Evolutionary conservation across 2,888 invertebrate species (phyloP), one percentile per base, ranked within the genome.

Genomic region (Onthophagus sagittarius): DNA sequence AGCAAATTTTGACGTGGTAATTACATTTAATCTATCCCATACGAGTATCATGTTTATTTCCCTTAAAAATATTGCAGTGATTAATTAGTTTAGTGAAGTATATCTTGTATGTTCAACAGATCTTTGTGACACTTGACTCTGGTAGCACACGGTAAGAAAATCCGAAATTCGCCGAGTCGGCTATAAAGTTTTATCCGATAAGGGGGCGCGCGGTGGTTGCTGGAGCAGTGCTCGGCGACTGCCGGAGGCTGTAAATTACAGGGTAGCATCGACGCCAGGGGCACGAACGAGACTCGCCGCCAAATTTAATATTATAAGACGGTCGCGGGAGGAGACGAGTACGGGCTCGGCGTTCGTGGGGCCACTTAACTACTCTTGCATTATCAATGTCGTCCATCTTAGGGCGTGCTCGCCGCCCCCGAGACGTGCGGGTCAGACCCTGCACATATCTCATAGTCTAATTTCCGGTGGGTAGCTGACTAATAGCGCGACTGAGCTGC

Each of bases 401-500:
- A 75, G 74, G 63, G 70, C 64, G 70, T 69, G 73, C 33, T 15
- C 73, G 76, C 71, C 72, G 74, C 74, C 76, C 75, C 77, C 78
- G 78, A 79, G 78, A 78, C 78, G 77, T 77, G 77, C 77, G 78
- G 78, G 77, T 77, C 77, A 77, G 75, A 77, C 75, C 75, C 39
- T 77, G 76, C 79, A 80, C 80, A 81, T 81, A 80, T 81, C 80
- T 81, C 80, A 79, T 78, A 78, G 79, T 80, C 80, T 80, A 80
- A 81, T 80, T 81, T 81, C 80, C 81, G 80, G 80, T 76, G 77
- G 79, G 79, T 78, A 78, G 77, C 79, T 80, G 79, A 80, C 80
- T 81, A 81, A 80, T 80, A 81, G 80, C 80, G 76, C 77, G 75
- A 78, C 31, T 23, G 67, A 32, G 67, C 31, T 31, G 23, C n/a